Evolutionary conservation across 2,797 vertebrate species (phyloP), one percentile per base, ranked within the genome.

Genomic region (Dryobates pubescens): DNA sequence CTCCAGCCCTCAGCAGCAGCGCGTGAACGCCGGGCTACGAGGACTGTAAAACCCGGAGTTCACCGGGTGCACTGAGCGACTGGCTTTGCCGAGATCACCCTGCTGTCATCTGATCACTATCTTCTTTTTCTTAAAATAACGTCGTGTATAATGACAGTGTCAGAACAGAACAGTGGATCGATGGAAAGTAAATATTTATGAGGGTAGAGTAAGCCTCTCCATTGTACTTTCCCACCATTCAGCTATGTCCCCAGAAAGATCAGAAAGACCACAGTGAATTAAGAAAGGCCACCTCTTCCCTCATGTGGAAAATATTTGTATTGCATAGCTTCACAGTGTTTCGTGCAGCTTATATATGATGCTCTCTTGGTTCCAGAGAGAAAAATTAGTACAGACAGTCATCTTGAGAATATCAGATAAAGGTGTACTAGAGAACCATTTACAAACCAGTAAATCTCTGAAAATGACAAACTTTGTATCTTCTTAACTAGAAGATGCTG

Each of bases 251-350:
- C 2, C 7, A 62, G 77, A 89, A 82, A 81, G 76, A 17, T 24
- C 49, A 20, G 86, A 68, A 78, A 82, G 27, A 30, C 27, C 27
- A 56, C 16, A 76, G 76, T 38, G 38, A 64, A 29, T 59, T 59
- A 56, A 81, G 58, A 61, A 88, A 86, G 76, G 90, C 45, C 71
- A 54, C 92, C 89, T 95, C 91, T 95, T 95, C 96, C 95, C 93
- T 96, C 93, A 72, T 83, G 93, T 95, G 95, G 95, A 94, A 95
- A 94, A 91, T 71, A 68, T 76, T 91, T 91, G 95, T 65, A 95
- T 45, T 95, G 87, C 94, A 94, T 92, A 95, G 94, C 86, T 95
- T 72, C 78, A 29, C 62, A 16, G 58, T 54, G 36, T 82, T 95
- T 73, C 82, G 18, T 71, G 58, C 47, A 13, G 51, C 16, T 89